Evolutionary conservation across 1,140 invertebrate species (phyloP).

Genomic region (Drosophila ercepeae): DNA sequence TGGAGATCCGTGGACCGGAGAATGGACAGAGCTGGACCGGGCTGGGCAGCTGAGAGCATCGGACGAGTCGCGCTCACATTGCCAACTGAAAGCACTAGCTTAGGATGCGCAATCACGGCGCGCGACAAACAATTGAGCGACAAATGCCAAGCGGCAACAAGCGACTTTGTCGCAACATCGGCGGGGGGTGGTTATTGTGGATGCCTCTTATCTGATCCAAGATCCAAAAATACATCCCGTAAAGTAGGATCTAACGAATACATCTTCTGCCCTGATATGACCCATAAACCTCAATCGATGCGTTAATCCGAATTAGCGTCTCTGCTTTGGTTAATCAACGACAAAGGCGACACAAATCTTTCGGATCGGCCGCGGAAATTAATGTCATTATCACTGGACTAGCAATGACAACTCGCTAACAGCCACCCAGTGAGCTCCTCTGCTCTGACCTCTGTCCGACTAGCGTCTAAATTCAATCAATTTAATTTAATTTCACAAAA

Average conservation of each 20-base stretch:
- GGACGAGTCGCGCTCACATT: constrained; percentile 69
- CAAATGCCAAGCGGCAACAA: constrained; percentile 30
- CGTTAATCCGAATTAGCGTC: constrained; percentile 50
- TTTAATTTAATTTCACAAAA: constrained; percentile 81
- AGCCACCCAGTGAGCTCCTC: constrained; percentile 26
- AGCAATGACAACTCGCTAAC: constrained; percentile 11
- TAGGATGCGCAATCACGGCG: constrained; percentile 73
- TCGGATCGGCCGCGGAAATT: constrained; percentile 48
- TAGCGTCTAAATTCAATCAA: constrained; percentile 75
- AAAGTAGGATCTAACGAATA: neutral
- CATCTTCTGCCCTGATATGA: constrained; percentile 23
- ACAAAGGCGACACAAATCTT: constrained; percentile 25
- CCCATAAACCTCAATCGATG: constrained; percentile 38
- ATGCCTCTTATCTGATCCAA: neutral
- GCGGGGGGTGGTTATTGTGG: neutral
- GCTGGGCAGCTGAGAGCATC: constrained; percentile 37
- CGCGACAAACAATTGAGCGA: constrained; percentile 73
- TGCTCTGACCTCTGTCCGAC: constrained; percentile 63
- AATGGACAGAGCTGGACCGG: constrained; percentile 10
- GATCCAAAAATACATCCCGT: neutral
- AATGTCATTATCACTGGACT: constrained; percentile 66
- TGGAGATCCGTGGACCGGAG: constrained; percentile 3
- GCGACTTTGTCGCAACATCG: constrained; percentile 2
- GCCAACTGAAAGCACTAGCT: constrained; percentile 58
- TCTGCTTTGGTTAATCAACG: constrained; percentile 45